A percentile compares a stretch with the other conserved stretches of the same genome.
Evolutionary conservation across 2,888 invertebrate genomes (phyloP).

Genomic region (Sabellastarte sp.): DNA sequence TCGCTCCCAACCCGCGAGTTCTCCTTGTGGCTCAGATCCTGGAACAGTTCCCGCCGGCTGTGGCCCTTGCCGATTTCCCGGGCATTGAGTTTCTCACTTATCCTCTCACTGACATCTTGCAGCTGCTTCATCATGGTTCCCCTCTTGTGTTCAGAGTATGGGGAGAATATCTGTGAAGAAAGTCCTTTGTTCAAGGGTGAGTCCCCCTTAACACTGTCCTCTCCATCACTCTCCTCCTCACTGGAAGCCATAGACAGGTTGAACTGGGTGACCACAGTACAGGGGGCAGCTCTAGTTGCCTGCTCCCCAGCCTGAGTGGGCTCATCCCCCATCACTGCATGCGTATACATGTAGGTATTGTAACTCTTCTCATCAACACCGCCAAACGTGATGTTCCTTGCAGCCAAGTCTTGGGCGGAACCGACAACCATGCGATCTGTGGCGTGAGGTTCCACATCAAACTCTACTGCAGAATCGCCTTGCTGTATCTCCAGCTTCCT

Average conservation of each 20-base stretch:
- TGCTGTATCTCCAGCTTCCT: not conserved
- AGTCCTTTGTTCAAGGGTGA: not conserved
- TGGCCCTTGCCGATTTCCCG: constrained; percentile 5
- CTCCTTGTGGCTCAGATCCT: not conserved
- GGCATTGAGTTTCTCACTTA: constrained; percentile 4
- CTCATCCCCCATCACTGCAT: constrained; percentile 20
- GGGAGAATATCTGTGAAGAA: constrained; percentile 7
- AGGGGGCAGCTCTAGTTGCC: constrained; percentile 57
- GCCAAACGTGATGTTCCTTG: constrained; percentile 19
- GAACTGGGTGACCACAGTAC: constrained; percentile 91
- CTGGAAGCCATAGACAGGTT: constrained; percentile 68
- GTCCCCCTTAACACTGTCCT: constrained; percentile 9
- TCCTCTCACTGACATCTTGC: constrained; percentile 14
- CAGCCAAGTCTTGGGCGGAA: constrained; percentile 1
- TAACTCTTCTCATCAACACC: constrained; percentile 20
- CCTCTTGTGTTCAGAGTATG: constrained; percentile 10
- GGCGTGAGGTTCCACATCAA: not conserved
- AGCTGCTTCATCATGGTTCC: constrained; percentile 11
- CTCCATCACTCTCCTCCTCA: constrained; percentile 66
- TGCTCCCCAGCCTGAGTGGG: constrained; percentile 47
- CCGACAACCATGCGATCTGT: not conserved
- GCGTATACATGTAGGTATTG: constrained; percentile 2
- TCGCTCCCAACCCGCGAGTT: not conserved
- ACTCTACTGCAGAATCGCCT: constrained; percentile 1
- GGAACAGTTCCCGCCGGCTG: not conserved